Conservation (phyloP, 64 coral and sea anemone genomes). For the Stylophora pistillata region DNA sequence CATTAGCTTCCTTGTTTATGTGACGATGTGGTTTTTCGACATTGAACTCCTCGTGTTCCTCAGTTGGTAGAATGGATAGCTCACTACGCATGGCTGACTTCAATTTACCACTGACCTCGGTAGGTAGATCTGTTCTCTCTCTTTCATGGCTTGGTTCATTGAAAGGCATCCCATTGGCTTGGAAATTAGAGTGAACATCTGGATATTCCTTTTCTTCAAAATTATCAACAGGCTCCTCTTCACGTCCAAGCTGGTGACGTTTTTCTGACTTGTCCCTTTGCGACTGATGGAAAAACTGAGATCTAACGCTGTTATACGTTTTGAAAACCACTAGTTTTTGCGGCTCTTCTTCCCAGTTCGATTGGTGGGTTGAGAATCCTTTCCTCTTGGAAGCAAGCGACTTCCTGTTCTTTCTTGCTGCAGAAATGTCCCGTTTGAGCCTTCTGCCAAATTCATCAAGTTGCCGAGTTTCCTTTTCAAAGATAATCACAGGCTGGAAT, state of each 20-base stretch:
- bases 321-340: constrained; percentile 4
- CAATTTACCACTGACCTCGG: neutral
- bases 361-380: neutral
- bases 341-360: neutral
- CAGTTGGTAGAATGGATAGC: neutral
- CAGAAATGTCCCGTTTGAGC: constrained; percentile 1
- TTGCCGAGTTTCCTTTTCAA: constrained; percentile 39
- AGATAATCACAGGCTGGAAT: constrained; percentile 79
- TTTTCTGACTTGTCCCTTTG: neutral
- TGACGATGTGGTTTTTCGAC: neutral
- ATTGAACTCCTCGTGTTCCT: neutral
- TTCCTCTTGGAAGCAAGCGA: neutral
- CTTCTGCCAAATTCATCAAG: constrained; percentile 7
- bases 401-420: neutral
- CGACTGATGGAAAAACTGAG: neutral
- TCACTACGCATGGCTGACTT: neutral
- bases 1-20: no score
- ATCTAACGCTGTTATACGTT: neutral
- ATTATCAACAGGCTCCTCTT: neutral
- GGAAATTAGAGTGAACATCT: neutral
- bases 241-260: neutral
- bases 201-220: neutral
- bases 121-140: neutral
- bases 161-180: neutral
- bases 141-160: neutral